Conservation (phyloP, 64 coral and sea anemone genomes). For the Dendronephthya gigantea region DNA sequence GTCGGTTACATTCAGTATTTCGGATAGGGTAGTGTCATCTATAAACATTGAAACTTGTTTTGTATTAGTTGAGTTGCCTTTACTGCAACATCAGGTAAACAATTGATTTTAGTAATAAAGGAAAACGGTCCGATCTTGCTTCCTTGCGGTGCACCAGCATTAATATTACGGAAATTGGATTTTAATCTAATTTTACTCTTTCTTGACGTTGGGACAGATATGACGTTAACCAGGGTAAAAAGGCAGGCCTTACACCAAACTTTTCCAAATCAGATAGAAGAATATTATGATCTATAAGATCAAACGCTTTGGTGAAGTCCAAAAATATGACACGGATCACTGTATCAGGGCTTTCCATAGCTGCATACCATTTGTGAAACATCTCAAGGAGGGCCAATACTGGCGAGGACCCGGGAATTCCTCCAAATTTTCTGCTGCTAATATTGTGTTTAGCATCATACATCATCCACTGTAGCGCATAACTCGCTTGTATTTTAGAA, state of each 20-base stretch:
- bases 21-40: no score
- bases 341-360: background rate
- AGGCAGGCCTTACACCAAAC: background rate
- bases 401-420: background rate
- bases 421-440: background rate
- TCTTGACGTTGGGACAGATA: background rate
- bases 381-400: background rate
- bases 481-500: background rate
- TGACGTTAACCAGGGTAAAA: slow-evolving; percentile 4
- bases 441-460: background rate
- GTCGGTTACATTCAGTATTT: no score
- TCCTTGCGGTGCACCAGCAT: background rate
- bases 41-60: no score
- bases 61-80: background rate
- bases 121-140: slow-evolving; percentile 18
- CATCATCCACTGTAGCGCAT: background rate
- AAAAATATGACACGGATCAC: slow-evolving; percentile 15
- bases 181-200: background rate
- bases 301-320: slow-evolving; percentile 9
- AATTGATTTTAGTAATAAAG: slow-evolving; percentile 3
- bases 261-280: slow-evolving; percentile 8
- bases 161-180: background rate
- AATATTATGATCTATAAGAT: slow-evolving; percentile 6
- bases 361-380: background rate
- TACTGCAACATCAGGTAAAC: background rate